Evolutionary conservation across 2,113 vertebrate species (phyloP).

Genomic region (Bubo bubo): DNA sequence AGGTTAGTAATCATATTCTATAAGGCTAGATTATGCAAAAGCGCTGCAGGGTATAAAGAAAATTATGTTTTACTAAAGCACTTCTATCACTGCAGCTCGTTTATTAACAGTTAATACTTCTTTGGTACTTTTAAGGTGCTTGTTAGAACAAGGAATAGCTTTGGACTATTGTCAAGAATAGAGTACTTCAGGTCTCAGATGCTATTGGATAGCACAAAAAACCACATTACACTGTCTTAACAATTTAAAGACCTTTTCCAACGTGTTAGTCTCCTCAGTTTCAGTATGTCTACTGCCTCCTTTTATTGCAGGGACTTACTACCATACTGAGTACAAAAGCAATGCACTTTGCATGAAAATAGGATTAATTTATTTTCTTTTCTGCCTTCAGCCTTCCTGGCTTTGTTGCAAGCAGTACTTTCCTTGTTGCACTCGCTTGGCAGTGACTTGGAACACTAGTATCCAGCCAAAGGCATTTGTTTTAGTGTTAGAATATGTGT

Average conservation of each 20-base stretch:
- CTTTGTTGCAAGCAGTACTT: conserved; percentile 43
- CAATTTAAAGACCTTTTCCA: background rate
- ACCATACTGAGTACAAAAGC: background rate
- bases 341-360: background rate
- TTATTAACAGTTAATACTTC: conserved; percentile 51
- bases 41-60: background rate
- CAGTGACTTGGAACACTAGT: conserved; percentile 64
- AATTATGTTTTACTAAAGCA: background rate
- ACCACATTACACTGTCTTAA: background rate
- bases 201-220: background rate
- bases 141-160: conserved; percentile 11
- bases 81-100: conserved; percentile 18
- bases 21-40: conserved; percentile 11
- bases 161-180: background rate
- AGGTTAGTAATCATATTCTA: conserved; percentile 52
- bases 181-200: background rate
- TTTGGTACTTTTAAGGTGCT: conserved; percentile 65
- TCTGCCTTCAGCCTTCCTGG: background rate
- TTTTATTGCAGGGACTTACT: background rate
- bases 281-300: background rate
- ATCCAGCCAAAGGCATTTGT: background rate
- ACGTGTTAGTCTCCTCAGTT: background rate
- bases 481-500: conserved; percentile 81
- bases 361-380: background rate
- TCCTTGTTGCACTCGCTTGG: conserved; percentile 50